Conservation (phyloP, 1,140 invertebrate genomes). For the Anastatus disparis region DNA sequence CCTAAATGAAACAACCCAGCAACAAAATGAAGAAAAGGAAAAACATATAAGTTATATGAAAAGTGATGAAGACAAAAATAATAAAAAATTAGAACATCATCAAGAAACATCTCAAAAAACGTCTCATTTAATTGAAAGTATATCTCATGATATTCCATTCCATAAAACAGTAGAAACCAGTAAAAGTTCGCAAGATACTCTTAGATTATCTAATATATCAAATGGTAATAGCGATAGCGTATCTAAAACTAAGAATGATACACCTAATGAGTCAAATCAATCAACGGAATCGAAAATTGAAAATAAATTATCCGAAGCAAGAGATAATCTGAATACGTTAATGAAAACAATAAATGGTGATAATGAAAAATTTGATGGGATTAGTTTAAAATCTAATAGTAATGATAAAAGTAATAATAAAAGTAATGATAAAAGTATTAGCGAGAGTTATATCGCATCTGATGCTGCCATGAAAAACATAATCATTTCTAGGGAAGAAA, state of each 20-base stretch:
- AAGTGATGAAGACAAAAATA: background rate
- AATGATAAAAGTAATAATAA: too few species aligned
- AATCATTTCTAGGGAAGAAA: too few species aligned
- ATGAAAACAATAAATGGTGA: background rate
- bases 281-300: slow-evolving; percentile 7
- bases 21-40: background rate
- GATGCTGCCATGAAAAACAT: too few species aligned
- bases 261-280: background rate
- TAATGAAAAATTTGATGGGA: background rate
- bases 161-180: too few species aligned
- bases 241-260: background rate
- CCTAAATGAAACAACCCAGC: background rate
- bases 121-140: slow-evolving; percentile 8
- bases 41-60: background rate
- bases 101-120: slow-evolving; percentile 8
- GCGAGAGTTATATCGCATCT: too few species aligned
- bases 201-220: background rate
- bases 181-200: background rate
- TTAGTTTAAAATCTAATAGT: background rate
- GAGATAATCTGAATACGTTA: slow-evolving; percentile 2
- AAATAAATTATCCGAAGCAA: background rate
- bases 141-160: background rate
- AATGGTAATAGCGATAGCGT: background rate
- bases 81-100: background rate
- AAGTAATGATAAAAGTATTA: too few species aligned